These are phyloP conservation scores for Drosophila atripex DNA, from an alignment of 2,888 invertebrate species.

Conservation along the genomic window DNA sequence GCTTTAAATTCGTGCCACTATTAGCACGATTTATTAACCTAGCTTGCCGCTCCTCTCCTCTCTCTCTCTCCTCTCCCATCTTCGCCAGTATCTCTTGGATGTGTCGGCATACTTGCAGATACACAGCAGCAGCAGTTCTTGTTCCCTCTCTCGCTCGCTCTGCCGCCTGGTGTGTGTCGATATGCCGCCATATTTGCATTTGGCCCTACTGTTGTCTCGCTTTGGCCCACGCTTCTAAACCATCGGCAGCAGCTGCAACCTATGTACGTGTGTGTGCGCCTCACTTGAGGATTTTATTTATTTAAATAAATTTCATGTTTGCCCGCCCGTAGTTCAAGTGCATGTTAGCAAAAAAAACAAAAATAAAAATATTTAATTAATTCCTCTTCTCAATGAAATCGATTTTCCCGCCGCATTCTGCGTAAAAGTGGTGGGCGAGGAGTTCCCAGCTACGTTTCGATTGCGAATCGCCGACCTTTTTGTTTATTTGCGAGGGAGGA, in stretches of 20 bases:
- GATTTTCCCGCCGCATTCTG: no score
- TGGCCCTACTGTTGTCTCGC: constrained; percentile 58
- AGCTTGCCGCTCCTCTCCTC: constrained; percentile 30
- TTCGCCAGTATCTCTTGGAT: constrained; percentile 19
- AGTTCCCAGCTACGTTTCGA: no score
- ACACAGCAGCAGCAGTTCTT: constrained; percentile 45
- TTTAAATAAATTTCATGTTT: constrained; percentile 67
- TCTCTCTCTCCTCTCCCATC: background rate
- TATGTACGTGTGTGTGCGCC: constrained; percentile 15
- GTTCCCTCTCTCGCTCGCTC: constrained; percentile 26
- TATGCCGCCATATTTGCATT: constrained; percentile 77
- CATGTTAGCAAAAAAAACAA: constrained; percentile 17
- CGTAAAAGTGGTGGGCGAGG: no score
- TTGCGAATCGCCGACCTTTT: constrained; percentile 20
- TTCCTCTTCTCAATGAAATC: constrained; percentile 11
- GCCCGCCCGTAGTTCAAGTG: constrained; percentile 64
- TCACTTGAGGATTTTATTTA: constrained; percentile 72
- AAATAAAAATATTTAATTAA: constrained; percentile 26
- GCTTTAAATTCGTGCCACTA: constrained; percentile 80
- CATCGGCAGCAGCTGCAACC: constrained; percentile 25
- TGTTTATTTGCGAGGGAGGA: constrained; percentile 22
- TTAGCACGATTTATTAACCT: constrained; percentile 80
- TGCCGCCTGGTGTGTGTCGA: constrained; percentile 54
- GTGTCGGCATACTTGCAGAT: constrained; percentile 70
- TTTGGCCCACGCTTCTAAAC: constrained; percentile 45